Conservation (phyloP, 64 coral and sea anemone genomes). For the Hydrozoanthus tunicans region DNA sequence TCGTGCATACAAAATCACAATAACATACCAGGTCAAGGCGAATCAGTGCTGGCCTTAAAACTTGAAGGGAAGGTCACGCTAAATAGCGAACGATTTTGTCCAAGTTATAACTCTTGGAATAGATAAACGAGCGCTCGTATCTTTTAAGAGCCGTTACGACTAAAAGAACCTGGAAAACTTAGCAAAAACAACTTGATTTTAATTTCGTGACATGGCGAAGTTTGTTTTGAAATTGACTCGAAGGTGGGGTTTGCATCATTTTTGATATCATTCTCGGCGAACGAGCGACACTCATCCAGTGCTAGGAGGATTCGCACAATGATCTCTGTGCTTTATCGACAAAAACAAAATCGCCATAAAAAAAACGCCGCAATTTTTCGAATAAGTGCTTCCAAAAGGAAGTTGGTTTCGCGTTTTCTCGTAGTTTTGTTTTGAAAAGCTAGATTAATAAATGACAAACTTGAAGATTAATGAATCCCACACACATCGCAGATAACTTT, state of each 20-base stretch:
- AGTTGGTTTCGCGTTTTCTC: not conserved
- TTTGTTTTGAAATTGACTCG: slow-evolving; percentile 41
- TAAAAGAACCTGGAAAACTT: not conserved
- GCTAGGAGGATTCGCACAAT: too few species aligned
- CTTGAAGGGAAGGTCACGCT: slow-evolving; percentile 29
- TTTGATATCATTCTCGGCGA: not conserved
- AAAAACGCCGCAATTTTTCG: too few species aligned
- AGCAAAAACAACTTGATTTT: not conserved
- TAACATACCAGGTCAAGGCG: slow-evolving; percentile 36
- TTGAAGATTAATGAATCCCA: slow-evolving; percentile 37
- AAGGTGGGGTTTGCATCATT: slow-evolving; percentile 7
- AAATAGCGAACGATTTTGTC: not conserved
- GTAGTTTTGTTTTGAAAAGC: slow-evolving; percentile 23
- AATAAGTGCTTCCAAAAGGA: not conserved
- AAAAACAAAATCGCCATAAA: too few species aligned
- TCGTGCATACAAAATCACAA: slow-evolving; percentile 51
- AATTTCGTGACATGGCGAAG: slow-evolving; percentile 33
- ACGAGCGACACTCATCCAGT: not conserved
- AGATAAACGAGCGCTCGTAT: not conserved
- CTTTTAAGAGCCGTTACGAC: not conserved
- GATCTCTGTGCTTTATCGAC: too few species aligned
- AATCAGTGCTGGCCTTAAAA: not conserved
- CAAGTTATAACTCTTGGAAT: not conserved
- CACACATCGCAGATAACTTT: slow-evolving; percentile 36
- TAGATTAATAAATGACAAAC: slow-evolving; percentile 25